These are phyloP conservation scores for Sander vitreus DNA, from an alignment of 2,113 vertebrate genomes.

Conservation along the genomic window DNA sequence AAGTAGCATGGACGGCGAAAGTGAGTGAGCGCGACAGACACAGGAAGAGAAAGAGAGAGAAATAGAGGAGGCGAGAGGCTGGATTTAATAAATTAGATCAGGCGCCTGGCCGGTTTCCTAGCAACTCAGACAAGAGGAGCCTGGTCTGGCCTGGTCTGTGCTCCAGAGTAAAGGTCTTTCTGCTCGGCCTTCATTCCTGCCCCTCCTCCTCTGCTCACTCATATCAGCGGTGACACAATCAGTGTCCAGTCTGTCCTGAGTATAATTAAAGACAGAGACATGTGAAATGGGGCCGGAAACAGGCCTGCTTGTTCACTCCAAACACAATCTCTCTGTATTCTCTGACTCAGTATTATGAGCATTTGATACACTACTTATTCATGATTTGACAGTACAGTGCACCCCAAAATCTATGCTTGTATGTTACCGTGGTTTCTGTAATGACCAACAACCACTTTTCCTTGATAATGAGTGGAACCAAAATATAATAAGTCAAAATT, in stretches of 20 bases:
- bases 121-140: slow-evolving; percentile 81
- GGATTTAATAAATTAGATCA: slow-evolving; percentile 86
- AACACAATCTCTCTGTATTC: neutral
- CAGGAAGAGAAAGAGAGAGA: slow-evolving; percentile 63
- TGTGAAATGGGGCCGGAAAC: neutral
- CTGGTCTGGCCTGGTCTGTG: slow-evolving; percentile 78
- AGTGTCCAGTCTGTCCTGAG: slow-evolving; percentile 6
- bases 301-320: neutral
- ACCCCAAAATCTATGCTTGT: neutral
- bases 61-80: slow-evolving; percentile 69
- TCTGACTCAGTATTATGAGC: neutral
- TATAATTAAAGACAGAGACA: slow-evolving; percentile 39
- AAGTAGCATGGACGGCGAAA: slow-evolving; percentile 70
- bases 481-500: too few species aligned
- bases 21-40: slow-evolving; percentile 58
- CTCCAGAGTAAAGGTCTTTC: slow-evolving; percentile 73
- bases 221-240: slow-evolving; percentile 37
- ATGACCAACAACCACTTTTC: neutral
- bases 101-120: slow-evolving; percentile 83
- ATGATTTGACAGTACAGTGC: neutral
- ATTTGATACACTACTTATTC: neutral
- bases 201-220: slow-evolving; percentile 35
- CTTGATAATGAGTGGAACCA: too few species aligned
- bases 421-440: neutral
- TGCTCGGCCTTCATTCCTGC: slow-evolving; percentile 32